These are phyloP conservation scores for Eumeta japonica DNA, from an alignment of 1,140 invertebrate genomes.

Conservation along the genomic window DNA sequence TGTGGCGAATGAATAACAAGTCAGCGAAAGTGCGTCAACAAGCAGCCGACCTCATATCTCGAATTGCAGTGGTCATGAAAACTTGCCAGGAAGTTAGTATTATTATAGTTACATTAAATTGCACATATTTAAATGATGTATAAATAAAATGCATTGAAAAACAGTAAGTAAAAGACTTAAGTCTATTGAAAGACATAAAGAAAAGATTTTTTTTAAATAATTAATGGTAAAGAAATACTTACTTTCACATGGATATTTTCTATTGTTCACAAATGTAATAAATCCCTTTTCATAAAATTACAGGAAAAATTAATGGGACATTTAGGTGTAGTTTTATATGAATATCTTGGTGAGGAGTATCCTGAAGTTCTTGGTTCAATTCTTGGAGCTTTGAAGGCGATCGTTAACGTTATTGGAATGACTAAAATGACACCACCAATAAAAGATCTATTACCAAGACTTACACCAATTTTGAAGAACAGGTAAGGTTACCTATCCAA, in stretches of 20 bases:
- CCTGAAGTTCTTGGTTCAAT: constrained; percentile 99
- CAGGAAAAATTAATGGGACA: constrained; percentile 99
- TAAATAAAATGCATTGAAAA: no score
- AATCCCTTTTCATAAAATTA: no score
- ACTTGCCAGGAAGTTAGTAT: constrained; percentile 89
- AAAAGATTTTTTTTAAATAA: no score
- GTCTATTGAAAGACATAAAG: no score
- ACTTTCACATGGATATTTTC: no score
- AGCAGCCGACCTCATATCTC: constrained; percentile 97
- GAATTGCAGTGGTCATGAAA: constrained; percentile 99
- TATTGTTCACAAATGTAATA: no score
- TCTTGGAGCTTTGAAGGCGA: constrained; percentile 95
- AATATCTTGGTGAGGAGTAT: constrained; percentile 99
- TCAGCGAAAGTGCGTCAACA: constrained; percentile 99
- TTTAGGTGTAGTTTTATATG: constrained; percentile 98
- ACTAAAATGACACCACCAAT: constrained; percentile 99
- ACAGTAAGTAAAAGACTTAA: no score
- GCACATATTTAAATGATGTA: no score
- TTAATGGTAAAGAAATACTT: no score
- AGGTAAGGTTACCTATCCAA: constrained; percentile 25
- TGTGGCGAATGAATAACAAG: constrained; percentile 99
- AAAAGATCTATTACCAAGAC: constrained; percentile 93
- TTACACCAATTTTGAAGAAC: constrained; percentile 98
- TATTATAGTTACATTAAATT: constrained; percentile 4
- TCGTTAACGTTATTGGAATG: constrained; percentile 99